Evolutionary conservation across 2,113 vertebrate genomes (phyloP).

Genomic region (Pteropus alecto): DNA sequence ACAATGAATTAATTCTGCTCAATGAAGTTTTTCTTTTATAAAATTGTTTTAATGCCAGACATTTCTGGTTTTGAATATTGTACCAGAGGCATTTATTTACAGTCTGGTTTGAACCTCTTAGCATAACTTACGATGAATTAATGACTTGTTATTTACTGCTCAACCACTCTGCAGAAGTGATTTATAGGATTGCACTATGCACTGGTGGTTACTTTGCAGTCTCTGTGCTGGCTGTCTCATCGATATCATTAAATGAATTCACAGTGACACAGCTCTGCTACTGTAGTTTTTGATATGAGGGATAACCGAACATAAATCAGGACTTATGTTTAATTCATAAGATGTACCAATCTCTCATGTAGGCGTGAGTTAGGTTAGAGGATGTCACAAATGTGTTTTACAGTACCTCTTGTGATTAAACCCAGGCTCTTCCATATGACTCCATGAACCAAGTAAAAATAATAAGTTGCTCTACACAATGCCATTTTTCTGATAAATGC

Average conservation of each 20-base stretch:
- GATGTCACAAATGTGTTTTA: slow-evolving; percentile 84
- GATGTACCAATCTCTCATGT: slow-evolving; percentile 81
- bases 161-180: slow-evolving; percentile 77
- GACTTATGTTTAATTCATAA: slow-evolving; percentile 88
- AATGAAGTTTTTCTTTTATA: slow-evolving; percentile 32
- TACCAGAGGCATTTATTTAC: slow-evolving; percentile 64
- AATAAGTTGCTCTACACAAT: slow-evolving; percentile 69
- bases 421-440: slow-evolving; percentile 58
- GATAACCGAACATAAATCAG: slow-evolving; percentile 85
- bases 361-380: slow-evolving; percentile 78
- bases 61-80: slow-evolving; percentile 58
- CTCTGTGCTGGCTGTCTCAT: slow-evolving; percentile 79
- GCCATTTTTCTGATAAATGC: slow-evolving; percentile 76
- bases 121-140: slow-evolving; percentile 79
- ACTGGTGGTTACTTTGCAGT: slow-evolving; percentile 78
- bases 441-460: slow-evolving; percentile 71
- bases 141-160: slow-evolving; percentile 83
- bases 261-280: slow-evolving; percentile 83
- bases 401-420: slow-evolving; percentile 82
- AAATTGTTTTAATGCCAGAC: slow-evolving; percentile 68
- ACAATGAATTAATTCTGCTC: slow-evolving; percentile 47
- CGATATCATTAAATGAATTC: slow-evolving; percentile 86
- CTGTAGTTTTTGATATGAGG: slow-evolving; percentile 82
- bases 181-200: slow-evolving; percentile 79
- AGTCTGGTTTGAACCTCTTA: slow-evolving; percentile 79